Evolutionary conservation across 2,113 vertebrate genomes (phyloP), one percentile per base, ranked within the genome.

Genomic region (Isurus oxyrinchus): DNA sequence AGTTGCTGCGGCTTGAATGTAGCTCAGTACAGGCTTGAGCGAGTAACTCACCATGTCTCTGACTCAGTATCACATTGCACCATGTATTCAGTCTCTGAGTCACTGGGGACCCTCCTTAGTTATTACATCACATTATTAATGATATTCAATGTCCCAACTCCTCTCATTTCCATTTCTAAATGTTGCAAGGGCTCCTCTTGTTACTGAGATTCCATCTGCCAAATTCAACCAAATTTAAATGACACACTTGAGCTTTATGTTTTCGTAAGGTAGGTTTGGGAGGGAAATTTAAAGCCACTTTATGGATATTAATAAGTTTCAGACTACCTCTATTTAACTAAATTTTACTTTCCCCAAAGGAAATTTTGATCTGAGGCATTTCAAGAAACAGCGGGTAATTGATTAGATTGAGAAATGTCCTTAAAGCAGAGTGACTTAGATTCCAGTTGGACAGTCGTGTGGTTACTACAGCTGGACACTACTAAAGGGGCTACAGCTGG

Each of bases 321-420:
- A 63, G 57, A 27, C 59, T 93, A 57, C 31, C 88, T 93, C 90
- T 19, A 35, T n/a, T 66, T 94, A 40, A 63, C 59, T 31, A 21
- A 84, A 44, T 44, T 84, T 16, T 44, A 84, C 16, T 6, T 49
- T 44, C 40, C 21, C 40, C 40, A 21, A 40, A 44, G n/a, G 59
- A 94, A 94, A 94, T 94, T 63, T 63, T 94, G 57, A 66, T 94
- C 90, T 94, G 57, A 66, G 57, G 90, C 35, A 66, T 63, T 63
- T 63, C 21, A 63, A 40, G n/a, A 94, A 40, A 40, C 5, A 63
- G 16, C 16, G 40, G 21, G 57, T 16, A 44, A 94, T 16, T 90
- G n/a, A 66, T 49, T 16, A 63, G 59, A 63, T 66, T 94, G 1
- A 59, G 40, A 84, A 94, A 94, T 94, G 31, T n/a, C 59, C 23